phyloP scores from a whole-genome alignment of 2,113 vertebrate genomes.

The Rhinogobius similis region DNA sequence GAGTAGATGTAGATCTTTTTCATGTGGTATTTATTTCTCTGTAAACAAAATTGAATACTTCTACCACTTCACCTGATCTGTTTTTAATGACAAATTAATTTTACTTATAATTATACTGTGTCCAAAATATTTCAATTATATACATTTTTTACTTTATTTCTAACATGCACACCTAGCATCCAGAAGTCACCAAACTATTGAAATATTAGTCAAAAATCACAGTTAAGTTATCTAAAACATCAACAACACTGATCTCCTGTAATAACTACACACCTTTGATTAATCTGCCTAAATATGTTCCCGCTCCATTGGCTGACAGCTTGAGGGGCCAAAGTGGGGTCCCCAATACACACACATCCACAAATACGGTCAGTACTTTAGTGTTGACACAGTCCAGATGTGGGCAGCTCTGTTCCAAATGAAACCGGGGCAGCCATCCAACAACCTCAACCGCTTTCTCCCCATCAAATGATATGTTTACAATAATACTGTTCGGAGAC shows the following conservation, averaged over 20 bases:
- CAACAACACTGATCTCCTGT: conserved; percentile 53
- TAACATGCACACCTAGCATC: no score
- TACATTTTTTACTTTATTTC: background rate
- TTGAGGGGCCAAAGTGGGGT: conserved; percentile 54
- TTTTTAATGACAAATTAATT: no score
- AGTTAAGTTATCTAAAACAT: background rate
- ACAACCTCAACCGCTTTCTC: conserved; percentile 79
- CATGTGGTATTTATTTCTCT: no score
- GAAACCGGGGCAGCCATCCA: conserved; percentile 78
- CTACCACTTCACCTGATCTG: no score
- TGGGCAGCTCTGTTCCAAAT: conserved; percentile 81
- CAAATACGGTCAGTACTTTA: conserved; percentile 55
- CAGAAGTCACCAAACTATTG: background rate
- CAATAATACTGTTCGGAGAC: conserved; percentile 78
- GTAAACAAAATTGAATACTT: no score
- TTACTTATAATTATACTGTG: background rate
- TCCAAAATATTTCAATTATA: background rate
- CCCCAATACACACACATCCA: conserved; percentile 42
- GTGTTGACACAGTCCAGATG: conserved; percentile 84
- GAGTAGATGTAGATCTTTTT: no score
- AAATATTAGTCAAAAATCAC: background rate
- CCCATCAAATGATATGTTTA: conserved; percentile 83
- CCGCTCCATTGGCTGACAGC: conserved; percentile 73
- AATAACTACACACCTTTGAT: conserved; percentile 78
- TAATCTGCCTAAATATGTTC: conserved; percentile 81